Base-by-base conservation (phyloP, 2,113 vertebrate species). In the Leucoraja erinaceus region DNA sequence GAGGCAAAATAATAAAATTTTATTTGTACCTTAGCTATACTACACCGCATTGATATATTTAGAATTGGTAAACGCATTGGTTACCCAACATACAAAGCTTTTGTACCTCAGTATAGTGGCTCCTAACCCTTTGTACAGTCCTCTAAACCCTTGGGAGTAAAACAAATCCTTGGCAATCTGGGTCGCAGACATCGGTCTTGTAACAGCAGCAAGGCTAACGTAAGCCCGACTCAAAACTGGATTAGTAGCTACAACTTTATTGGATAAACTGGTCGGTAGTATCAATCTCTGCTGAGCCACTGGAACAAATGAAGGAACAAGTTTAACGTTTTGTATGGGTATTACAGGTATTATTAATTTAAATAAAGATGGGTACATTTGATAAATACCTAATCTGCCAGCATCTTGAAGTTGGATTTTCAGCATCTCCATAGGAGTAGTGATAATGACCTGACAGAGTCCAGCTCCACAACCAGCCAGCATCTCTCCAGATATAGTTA, bases 391-490 rank as follows among this genome's bases (percentile, higher is more conserved):
- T 47, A 97, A 95, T 94, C 97, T 96, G 86, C 97, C 97, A 72
- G 97, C 97, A 94, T 97, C 97, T 94, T 97, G 97, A 78, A 97
- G 93, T 95, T 97, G 97, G 93, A 97, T 97, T 95, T 97, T 97
- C 3, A 97, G 96, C 97, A 97, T 97, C 94, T 97, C 97, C 97
- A 97, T 97, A 0, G 97, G 97, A 11, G 96, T 97, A 63, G 97
- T 97, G 76, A 97, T 92, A 81, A 96, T 95, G 54, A 97, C 97
- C 93, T 97, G 97, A 93, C 97, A 97, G 94, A 96, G 96, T 90
- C 97, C 97, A n/a, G 97, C 97, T 79, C 96, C 97, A 74, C 97
- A 97, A 38, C 97, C 97, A 0, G 97, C 97, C 94, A 97, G 22
- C 97, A 97, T 97, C 94, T 97, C 97, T 94, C 96, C 97, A 47